Base-by-base conservation (phyloP, 2,888 invertebrate genomes). In the Apotomis betuletana region DNA sequence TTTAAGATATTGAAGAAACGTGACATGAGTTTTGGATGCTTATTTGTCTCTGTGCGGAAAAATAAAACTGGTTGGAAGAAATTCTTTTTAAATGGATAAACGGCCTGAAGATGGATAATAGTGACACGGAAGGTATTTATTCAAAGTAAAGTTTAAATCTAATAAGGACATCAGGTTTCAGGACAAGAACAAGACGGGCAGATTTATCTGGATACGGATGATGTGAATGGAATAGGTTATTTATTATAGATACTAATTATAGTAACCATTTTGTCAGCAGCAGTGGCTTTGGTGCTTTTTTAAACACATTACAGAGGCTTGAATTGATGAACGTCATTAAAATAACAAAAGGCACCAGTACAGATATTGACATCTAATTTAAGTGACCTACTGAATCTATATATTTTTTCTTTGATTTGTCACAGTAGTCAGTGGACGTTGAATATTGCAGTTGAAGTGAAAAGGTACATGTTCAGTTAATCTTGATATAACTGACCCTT, bases 51-150 rank as follows among this genome's bases (percentile, higher is more conserved):
- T 36, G 67, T 57, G 71, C 67, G 57, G 67, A 67, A 71, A 71
- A 67, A 71, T 67, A 71, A 71, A 71, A 71, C 71, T 62, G 67
- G 71, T 67, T 67, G 57, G 13, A 67, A 57, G 71, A 67, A 67
- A 57, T 71, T 71, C 61, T 71, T 71, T 49, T 70, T 51, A 63
- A 65, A 65, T 52, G 49, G 51, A 54, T 68, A 51, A 65, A 65
- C 27, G 67, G 52, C 8, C 52, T 68, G 64, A 59, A 67, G 71
- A 71, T 67, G 67, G 61, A 67, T 71, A 71, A 71, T 71, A 67
- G 61, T 58, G 49, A 49, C 9, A 52, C 36, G 63, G 57, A 55
- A 71, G 67, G 27, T 65, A 57, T 64, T 64, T 65, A 65, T 65
- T 60, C 68, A 69, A 6, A 8, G 59, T 69, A 36, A 13, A 6